These are phyloP conservation scores for Rhinoptilus africanus DNA, from an alignment of 2,113 vertebrate species.

Conservation along the genomic window DNA sequence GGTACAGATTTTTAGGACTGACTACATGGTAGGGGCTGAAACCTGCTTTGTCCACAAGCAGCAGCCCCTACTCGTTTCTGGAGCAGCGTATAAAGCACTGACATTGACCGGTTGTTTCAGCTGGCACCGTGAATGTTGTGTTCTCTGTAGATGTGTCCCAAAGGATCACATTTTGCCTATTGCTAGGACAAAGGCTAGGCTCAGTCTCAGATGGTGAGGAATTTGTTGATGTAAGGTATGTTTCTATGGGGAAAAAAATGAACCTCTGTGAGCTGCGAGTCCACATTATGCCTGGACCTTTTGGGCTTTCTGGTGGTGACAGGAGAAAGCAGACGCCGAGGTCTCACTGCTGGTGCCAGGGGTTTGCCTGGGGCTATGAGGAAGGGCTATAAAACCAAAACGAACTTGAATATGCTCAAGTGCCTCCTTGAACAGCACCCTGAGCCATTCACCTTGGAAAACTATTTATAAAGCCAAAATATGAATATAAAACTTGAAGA, in stretches of 20 bases:
- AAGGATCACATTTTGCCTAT: background rate
- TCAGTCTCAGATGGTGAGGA: background rate
- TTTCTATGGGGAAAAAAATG: background rate
- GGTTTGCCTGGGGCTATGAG: background rate
- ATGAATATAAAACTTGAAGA: background rate
- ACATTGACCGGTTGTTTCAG: background rate
- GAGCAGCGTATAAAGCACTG: background rate
- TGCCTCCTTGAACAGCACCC: background rate
- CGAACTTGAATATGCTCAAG: background rate
- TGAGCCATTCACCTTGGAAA: background rate
- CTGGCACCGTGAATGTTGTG: accelerated
- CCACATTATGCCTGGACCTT: background rate
- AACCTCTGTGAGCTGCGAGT: background rate
- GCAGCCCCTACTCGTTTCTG: background rate
- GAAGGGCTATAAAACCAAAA: background rate
- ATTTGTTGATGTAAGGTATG: background rate
- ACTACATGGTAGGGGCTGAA: background rate
- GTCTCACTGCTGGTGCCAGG: background rate
- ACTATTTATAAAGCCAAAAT: background rate
- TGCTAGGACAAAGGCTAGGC: background rate
- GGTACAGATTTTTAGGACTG: background rate
- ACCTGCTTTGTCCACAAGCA: background rate
- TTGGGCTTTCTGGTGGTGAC: background rate
- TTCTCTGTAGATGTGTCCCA: background rate
- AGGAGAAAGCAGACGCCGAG: background rate